Percentiles rank a stretch among this genome's conserved stretches.
phyloP scores from a whole-genome alignment of 2,113 vertebrate species.

The Progne subis region DNA sequence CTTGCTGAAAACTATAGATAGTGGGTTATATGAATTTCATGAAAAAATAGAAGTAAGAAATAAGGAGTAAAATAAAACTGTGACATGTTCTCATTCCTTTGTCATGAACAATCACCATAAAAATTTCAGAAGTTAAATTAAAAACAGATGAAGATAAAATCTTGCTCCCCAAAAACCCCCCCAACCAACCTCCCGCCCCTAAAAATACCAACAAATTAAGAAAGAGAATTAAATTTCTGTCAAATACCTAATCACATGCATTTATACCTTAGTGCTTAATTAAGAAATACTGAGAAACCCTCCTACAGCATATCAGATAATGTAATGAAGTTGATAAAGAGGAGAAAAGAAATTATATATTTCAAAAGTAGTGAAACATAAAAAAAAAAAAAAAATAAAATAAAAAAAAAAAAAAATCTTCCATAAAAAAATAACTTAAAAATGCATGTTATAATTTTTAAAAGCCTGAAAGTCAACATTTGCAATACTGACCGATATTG shows the following conservation, averaged over 20 bases:
- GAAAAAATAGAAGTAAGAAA: neutral
- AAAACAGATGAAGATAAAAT: neutral
- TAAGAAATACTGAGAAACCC: neutral
- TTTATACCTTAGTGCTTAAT: neutral
- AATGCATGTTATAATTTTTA: neutral
- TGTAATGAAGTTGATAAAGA: neutral
- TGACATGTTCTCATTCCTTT: neutral
- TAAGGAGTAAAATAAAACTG: neutral
- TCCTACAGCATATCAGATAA: neutral
- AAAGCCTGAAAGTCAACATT: neutral
- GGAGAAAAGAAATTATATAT: neutral
- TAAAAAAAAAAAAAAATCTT: neutral
- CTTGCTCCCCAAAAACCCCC: accelerated
- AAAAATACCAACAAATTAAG: neutral
- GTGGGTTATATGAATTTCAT: neutral
- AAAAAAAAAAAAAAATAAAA: too few relatives aligned
- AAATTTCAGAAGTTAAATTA: neutral
- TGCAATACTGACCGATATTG: neutral
- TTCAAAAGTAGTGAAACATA: neutral
- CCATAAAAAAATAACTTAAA: neutral
- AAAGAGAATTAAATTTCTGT: neutral
- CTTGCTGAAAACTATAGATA: neutral
- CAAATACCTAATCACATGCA: neutral
- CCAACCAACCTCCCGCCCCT: neutral
- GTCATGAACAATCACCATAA: neutral